phyloP scores from a whole-genome alignment of 2,888 invertebrate genomes.

The Watsonalla cultraria region DNA sequence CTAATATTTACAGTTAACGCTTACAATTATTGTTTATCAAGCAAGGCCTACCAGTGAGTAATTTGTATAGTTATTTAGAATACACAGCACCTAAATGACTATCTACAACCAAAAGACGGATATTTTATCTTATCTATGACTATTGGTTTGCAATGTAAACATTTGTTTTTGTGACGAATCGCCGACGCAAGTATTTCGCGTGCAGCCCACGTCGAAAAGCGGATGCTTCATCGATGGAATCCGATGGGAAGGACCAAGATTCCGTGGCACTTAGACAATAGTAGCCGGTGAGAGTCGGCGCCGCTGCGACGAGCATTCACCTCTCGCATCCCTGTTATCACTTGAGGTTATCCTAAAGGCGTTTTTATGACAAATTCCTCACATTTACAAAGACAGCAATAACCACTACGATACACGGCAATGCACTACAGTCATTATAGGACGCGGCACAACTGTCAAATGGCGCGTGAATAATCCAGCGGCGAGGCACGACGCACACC shows the following conservation, averaged over 20 bases:
- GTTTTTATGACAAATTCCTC: constrained; percentile 33
- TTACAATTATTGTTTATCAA: constrained; percentile 41
- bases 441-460: constrained; percentile 66
- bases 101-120: constrained; percentile 23
- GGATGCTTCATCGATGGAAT: constrained; percentile 71
- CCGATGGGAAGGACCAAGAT: constrained; percentile 76
- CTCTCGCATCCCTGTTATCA: constrained; percentile 66
- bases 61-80: constrained; percentile 33
- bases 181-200: constrained; percentile 49
- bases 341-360: constrained; percentile 28
- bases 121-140: constrained; percentile 59
- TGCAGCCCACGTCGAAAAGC: constrained; percentile 59
- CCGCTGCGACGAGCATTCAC: constrained; percentile 76
- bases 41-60: constrained; percentile 27
- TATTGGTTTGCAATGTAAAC: constrained; percentile 48
- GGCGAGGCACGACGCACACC: constrained; percentile 40
- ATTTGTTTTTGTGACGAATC: constrained; percentile 51
- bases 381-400: constrained; percentile 48
- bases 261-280: constrained; percentile 77
- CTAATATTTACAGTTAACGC: constrained; percentile 49
- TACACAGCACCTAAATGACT: constrained; percentile 17
- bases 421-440: constrained; percentile 61
- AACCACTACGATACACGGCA: constrained; percentile 62
- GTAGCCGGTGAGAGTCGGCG: constrained; percentile 75
- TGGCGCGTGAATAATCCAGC: constrained; percentile 65